Conservation (phyloP, 2,797 vertebrate species). For the Xerus rutilus region DNA sequence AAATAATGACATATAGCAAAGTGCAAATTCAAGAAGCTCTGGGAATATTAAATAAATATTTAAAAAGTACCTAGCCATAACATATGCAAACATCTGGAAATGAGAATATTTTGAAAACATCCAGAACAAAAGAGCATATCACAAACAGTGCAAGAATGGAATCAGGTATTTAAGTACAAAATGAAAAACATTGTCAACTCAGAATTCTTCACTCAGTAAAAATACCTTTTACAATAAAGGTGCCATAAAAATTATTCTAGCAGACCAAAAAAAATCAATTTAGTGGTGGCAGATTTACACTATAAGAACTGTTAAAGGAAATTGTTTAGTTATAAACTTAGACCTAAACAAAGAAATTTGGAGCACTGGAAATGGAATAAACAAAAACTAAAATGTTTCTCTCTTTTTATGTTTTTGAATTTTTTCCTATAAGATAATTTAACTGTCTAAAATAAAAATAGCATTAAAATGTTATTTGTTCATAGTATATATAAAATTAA, state of each 20-base stretch:
- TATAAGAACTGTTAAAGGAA: neutral
- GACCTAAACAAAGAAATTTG: neutral
- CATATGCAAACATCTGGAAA: neutral
- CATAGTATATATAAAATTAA: neutral
- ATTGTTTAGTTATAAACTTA: neutral
- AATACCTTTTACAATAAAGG: neutral
- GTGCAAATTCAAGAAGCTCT: neutral
- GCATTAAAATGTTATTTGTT: neutral
- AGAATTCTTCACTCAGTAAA: neutral
- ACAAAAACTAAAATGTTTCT: neutral
- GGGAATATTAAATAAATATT: neutral
- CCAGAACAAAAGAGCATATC: neutral
- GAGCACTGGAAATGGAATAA: neutral
- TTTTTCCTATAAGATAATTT: neutral
- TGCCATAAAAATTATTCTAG: neutral
- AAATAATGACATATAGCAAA: neutral
- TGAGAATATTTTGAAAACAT: neutral
- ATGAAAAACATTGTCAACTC: neutral
- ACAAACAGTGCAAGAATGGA: neutral
- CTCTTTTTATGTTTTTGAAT: too few relatives aligned
- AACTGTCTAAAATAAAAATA: neutral
- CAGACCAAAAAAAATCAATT: neutral
- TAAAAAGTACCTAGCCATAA: neutral
- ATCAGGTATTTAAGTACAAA: neutral
- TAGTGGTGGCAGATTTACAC: too few relatives aligned